Conservation (phyloP, 1,140 invertebrate genomes). For the Dicyema japonicum region DNA sequence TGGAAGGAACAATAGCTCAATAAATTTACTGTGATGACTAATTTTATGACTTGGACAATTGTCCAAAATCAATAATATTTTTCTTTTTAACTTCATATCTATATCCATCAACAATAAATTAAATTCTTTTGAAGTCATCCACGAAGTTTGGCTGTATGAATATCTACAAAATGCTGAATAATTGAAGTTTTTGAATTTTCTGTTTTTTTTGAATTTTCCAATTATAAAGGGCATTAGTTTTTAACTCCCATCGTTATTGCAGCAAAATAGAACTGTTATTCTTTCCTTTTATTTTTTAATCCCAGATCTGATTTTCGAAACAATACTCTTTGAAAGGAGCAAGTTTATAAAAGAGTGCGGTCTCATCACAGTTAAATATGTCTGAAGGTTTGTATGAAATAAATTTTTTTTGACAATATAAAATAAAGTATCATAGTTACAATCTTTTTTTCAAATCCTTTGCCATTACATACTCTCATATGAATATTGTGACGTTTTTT, state of each 20-base stretch:
- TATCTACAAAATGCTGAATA: slow-evolving; percentile 6
- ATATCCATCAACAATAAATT: slow-evolving; percentile 6
- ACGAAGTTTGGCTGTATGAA: slow-evolving; percentile 6
- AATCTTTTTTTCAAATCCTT: too few relatives aligned
- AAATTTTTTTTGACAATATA: too few relatives aligned
- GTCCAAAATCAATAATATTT: slow-evolving; percentile 21
- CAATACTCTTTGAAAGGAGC: slow-evolving; percentile 15
- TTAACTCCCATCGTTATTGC: slow-evolving; percentile 6
- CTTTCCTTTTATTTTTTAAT: slow-evolving; percentile 7
- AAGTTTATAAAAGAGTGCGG: slow-evolving; percentile 19
- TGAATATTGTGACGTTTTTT: too few relatives aligned
- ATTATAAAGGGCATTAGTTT: slow-evolving; percentile 7
- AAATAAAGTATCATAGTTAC: too few relatives aligned
- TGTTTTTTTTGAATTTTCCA: slow-evolving; percentile 6
- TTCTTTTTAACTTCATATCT: slow-evolving; percentile 7
- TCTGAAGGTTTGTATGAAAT: slow-evolving; percentile 13
- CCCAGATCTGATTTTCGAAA: slow-evolving; percentile 11
- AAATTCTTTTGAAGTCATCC: slow-evolving; percentile 8
- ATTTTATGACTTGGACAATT: slow-evolving; percentile 18
- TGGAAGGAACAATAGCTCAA: slow-evolving; percentile 17
- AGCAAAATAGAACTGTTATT: slow-evolving; percentile 6
- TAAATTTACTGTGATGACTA: slow-evolving; percentile 8
- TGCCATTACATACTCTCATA: too few relatives aligned
- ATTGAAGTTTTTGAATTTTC: slow-evolving; percentile 5
- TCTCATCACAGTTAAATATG: slow-evolving; percentile 22